These are phyloP conservation scores for Empis stercorea DNA, from an alignment of 2,888 invertebrate genomes.

Conservation along the genomic window DNA sequence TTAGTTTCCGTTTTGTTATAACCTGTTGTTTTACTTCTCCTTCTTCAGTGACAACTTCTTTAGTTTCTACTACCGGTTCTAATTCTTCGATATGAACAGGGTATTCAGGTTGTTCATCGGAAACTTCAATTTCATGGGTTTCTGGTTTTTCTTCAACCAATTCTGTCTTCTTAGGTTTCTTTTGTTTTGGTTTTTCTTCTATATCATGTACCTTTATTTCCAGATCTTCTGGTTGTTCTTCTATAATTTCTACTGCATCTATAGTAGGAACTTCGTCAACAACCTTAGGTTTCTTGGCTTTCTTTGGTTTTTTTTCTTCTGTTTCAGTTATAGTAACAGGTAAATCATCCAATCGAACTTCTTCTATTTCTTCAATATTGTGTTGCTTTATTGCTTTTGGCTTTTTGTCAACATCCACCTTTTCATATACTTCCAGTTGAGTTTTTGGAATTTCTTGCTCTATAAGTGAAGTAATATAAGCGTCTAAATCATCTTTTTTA, in stretches of 20 bases:
- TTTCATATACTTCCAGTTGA: slow-evolving; percentile 35
- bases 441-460: slow-evolving; percentile 33
- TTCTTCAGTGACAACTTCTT: slow-evolving; percentile 20
- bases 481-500: slow-evolving; percentile 29
- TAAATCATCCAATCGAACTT: slow-evolving; percentile 20
- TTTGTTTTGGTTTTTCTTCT: slow-evolving; percentile 8
- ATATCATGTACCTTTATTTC: slow-evolving; percentile 4
- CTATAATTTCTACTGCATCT: slow-evolving; percentile 7
- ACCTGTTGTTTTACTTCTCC: slow-evolving; percentile 22
- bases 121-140: neutral
- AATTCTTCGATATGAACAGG: slow-evolving; percentile 22
- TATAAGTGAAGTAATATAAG: slow-evolving; percentile 29
- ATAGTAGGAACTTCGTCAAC: neutral
- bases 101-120: slow-evolving; percentile 5
- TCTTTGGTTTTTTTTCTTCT: slow-evolving; percentile 14
- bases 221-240: slow-evolving; percentile 15
- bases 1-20: slow-evolving; percentile 27
- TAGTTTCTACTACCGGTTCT: slow-evolving; percentile 20
- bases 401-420: slow-evolving; percentile 28
- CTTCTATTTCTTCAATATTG: slow-evolving; percentile 13
- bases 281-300: neutral
- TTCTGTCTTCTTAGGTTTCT: slow-evolving; percentile 15
- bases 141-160: slow-evolving; percentile 7
- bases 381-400: slow-evolving; percentile 20
- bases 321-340: slow-evolving; percentile 21